These are phyloP conservation scores for Adrianichthys oophorus DNA, from an alignment of 2,797 vertebrate species.

Conservation along the genomic window DNA sequence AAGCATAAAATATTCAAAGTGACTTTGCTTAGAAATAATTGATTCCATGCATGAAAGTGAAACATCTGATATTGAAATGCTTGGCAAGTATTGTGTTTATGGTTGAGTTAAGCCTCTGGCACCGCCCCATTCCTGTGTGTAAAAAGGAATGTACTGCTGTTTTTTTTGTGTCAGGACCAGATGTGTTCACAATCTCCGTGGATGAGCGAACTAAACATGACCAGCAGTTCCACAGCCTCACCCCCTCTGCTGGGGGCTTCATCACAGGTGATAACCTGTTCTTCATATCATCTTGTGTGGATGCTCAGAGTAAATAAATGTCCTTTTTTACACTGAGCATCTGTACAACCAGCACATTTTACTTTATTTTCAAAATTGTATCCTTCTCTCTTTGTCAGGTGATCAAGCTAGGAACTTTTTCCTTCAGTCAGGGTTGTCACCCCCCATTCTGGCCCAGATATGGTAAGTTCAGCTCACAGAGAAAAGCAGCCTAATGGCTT, in stretches of 20 bases:
- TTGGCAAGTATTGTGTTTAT: too few species aligned
- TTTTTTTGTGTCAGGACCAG: conserved; percentile 72
- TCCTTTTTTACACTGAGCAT: conserved; percentile 4
- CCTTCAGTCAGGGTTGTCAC: conserved; percentile 78
- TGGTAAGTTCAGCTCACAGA: conserved; percentile 81
- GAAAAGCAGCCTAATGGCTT: not conserved
- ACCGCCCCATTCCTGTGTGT: too few species aligned
- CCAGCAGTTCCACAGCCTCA: conserved; percentile 96
- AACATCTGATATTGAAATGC: too few species aligned
- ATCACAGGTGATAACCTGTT: conserved; percentile 85
- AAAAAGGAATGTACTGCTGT: conserved; percentile 7
- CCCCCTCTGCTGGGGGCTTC: conserved; percentile 88
- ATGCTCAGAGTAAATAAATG: not conserved
- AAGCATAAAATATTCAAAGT: too few species aligned
- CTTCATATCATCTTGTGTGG: not conserved
- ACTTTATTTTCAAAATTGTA: too few species aligned
- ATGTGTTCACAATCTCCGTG: conserved; percentile 94
- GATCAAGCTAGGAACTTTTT: conserved; percentile 96
- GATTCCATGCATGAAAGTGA: too few species aligned
- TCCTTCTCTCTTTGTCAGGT: conserved; percentile 63
- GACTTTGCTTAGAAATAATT: too few species aligned
- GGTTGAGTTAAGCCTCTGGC: too few species aligned
- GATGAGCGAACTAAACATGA: conserved; percentile 98
- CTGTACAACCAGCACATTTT: too few species aligned
- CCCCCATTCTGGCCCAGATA: conserved; percentile 91